These are phyloP conservation scores for Gymnothorax javanicus DNA, from an alignment of 2,797 vertebrate species.

Conservation along the genomic window DNA sequence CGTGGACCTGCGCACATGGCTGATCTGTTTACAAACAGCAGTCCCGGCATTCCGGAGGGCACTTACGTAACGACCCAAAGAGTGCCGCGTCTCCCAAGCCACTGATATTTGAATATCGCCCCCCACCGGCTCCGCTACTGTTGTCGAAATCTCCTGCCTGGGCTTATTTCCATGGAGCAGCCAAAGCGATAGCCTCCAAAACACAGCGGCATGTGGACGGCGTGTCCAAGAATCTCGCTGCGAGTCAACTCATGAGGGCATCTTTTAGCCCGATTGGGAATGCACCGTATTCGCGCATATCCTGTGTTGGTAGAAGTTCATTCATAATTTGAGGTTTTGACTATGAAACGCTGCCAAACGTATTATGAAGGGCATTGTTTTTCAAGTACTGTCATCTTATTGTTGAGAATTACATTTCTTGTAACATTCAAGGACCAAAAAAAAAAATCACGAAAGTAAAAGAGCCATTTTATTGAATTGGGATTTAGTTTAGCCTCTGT, in stretches of 20 bases:
- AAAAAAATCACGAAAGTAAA: background rate
- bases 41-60: slow-evolving; percentile 74
- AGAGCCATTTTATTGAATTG: background rate
- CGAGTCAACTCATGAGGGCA: slow-evolving; percentile 24
- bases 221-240: slow-evolving; percentile 35
- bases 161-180: background rate
- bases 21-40: slow-evolving; percentile 86
- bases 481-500: background rate
- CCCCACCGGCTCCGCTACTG: background rate
- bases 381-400: background rate
- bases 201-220: slow-evolving; percentile 28
- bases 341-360: background rate
- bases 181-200: background rate
- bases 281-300: background rate
- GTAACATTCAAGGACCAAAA: background rate
- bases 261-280: background rate
- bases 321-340: too few relatives aligned
- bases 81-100: slow-evolving; percentile 61
- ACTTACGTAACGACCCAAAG: slow-evolving; percentile 70
- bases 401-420: background rate
- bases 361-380: background rate
- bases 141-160: background rate
- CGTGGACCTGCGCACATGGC: slow-evolving; percentile 77
- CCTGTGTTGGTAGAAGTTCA: background rate
- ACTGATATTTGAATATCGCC: slow-evolving; percentile 46